A percentile compares a stretch with the other conserved stretches of the same genome.
phyloP scores from a whole-genome alignment of 2,888 invertebrate genomes.

The Philonicus albiceps region DNA sequence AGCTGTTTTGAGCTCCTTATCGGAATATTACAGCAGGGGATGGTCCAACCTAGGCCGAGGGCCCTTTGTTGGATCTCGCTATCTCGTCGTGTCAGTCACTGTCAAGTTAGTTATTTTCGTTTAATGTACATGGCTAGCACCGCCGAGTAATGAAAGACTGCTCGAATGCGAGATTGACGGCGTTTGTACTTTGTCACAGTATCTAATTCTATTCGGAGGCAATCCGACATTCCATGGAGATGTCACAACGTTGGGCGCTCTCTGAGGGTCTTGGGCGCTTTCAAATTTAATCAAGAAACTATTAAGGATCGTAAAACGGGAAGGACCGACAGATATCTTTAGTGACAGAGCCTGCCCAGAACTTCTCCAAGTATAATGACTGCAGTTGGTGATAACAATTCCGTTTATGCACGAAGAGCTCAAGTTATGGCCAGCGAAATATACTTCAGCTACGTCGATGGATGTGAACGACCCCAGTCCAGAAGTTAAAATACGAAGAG shows the following conservation, averaged over 20 bases:
- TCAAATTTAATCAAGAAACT: conserved; percentile 24
- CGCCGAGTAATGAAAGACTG: neutral
- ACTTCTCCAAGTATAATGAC: neutral
- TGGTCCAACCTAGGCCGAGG: neutral
- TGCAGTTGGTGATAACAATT: neutral
- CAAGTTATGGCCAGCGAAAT: neutral
- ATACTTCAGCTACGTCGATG: neutral
- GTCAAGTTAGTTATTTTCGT: neutral
- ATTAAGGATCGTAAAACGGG: neutral
- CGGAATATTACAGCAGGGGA: conserved; percentile 8
- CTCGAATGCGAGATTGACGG: neutral
- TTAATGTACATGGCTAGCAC: neutral
- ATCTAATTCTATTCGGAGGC: neutral
- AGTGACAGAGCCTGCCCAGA: neutral
- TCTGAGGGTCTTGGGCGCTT: neutral
- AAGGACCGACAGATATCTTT: neutral
- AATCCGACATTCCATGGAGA: neutral
- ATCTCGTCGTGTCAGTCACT: conserved; percentile 19
- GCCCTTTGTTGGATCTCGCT: neutral
- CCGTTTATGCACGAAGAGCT: neutral
- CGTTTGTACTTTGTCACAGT: neutral
- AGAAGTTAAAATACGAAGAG: neutral
- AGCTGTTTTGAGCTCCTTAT: neutral
- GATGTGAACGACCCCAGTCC: neutral
- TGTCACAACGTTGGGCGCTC: neutral